Evolutionary conservation across 2,888 invertebrate genomes (phyloP), one percentile per base, ranked within the genome.

Genomic region (Iphiclides podalirius): DNA sequence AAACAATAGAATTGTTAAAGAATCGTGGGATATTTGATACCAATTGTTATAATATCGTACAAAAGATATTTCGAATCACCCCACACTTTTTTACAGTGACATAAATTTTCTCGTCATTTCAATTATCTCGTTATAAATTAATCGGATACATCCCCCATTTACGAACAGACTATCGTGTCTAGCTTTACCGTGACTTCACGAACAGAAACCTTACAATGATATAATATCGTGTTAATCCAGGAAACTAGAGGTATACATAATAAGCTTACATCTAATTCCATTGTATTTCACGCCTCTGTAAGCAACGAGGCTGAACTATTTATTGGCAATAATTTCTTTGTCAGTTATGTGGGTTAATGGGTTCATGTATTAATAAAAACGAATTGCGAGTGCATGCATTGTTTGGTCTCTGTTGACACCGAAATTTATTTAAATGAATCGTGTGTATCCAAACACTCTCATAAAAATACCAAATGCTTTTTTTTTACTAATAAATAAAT

Each of bases 221-320:
- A 44, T 38, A 31, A 28, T 17, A 28, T 16, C n/a, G 38, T 15
- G 49, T 39, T 49, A 44, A 49, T 49, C 49, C 44, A 33, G 39
- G 34, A 39, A 49, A 34, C 49, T 49, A 26, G 38, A 35, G 33
- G 23, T 49, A 44, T 48, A 36, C 43, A 39, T 44, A 49, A 49
- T 44, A 4, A 43, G 49, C 43, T 49, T 49, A 49, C 49, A 39
- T 20, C 34, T 49, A 49, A 49, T 44, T 8, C 49, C 34, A 44
- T 44, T 49, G 49, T 49, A 35, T 49, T 33, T 34, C 44, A 39
- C 43, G 38, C 49, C 16, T 17, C 13, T 12, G 9, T 17, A 26
- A 13, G 28, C 31, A 47, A 40, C 33, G 9, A 38, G 46, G 31
- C 17, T 47, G 42, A 23, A 43, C 31, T 38, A 42, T 42, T 42